Evolutionary conservation across 1,140 invertebrate species (phyloP).

Genomic region (Chironomus striatipennis): DNA sequence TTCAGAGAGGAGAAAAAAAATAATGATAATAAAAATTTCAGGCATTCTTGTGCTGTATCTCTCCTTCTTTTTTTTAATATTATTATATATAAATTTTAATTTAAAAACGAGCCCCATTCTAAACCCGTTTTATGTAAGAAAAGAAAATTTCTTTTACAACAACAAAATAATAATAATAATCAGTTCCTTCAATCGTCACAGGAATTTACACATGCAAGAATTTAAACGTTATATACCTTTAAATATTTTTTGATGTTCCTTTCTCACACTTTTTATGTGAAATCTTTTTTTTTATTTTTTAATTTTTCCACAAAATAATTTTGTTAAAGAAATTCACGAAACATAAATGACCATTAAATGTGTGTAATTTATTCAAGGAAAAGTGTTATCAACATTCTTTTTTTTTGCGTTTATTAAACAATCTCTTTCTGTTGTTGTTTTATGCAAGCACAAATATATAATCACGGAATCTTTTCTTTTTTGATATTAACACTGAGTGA

Average conservation of each 20-base stretch:
- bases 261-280: neutral
- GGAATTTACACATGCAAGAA: neutral
- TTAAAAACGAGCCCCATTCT: neutral
- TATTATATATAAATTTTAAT: neutral
- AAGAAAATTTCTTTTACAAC: neutral
- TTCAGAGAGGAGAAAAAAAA: neutral
- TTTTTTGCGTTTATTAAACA: constrained; percentile 1
- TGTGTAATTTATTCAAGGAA: neutral
- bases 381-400: constrained; percentile 9
- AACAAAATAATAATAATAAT: neutral
- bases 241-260: neutral
- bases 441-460: too few relatives aligned
- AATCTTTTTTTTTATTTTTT: neutral
- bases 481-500: neutral
- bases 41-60: neutral
- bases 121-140: neutral
- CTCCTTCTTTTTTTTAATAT: neutral
- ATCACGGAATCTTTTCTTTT: too few relatives aligned
- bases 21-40: too few relatives aligned
- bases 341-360: constrained; percentile 5
- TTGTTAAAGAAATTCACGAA: neutral
- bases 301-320: neutral
- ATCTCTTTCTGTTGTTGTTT: neutral
- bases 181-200: neutral
- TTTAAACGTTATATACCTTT: too few relatives aligned